Evolutionary conservation across 2,888 invertebrate species (phyloP).

Genomic region (Elmis aenea): DNA sequence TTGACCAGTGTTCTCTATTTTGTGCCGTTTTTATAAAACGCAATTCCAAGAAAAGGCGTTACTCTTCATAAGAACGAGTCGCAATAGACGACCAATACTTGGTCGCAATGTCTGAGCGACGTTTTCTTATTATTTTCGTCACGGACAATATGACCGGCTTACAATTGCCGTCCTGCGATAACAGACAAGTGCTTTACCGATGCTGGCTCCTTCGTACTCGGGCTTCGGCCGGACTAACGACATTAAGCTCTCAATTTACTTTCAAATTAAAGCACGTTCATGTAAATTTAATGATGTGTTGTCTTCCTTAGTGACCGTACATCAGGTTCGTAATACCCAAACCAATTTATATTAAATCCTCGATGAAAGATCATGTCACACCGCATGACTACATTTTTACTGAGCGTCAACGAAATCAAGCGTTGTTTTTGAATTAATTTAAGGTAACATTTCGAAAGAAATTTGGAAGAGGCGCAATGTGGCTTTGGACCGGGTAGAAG

Average conservation of each 20-base stretch:
- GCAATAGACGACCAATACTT: constrained; percentile 24
- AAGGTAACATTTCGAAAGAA: too few relatives aligned
- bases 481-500: too few relatives aligned
- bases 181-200: constrained; percentile 25
- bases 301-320: constrained; percentile 22
- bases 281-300: constrained; percentile 32
- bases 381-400: too few relatives aligned
- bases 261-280: constrained; percentile 32
- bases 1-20: constrained; percentile 11
- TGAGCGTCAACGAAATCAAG: too few relatives aligned
- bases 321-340: too few relatives aligned
- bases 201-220: constrained; percentile 24
- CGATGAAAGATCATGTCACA: too few relatives aligned
- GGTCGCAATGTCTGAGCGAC: constrained; percentile 3
- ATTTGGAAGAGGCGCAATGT: too few relatives aligned
- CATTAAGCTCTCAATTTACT: constrained; percentile 32
- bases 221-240: constrained; percentile 27
- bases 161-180: constrained; percentile 30
- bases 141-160: constrained; percentile 36
- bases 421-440: too few relatives aligned
- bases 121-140: constrained; percentile 36
- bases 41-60: constrained; percentile 19
- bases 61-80: constrained; percentile 20
- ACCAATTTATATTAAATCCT: too few relatives aligned
- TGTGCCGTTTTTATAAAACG: constrained; percentile 17